phyloP scores from a whole-genome alignment of 1,140 invertebrate species.

The Trissolcus basalis region DNA sequence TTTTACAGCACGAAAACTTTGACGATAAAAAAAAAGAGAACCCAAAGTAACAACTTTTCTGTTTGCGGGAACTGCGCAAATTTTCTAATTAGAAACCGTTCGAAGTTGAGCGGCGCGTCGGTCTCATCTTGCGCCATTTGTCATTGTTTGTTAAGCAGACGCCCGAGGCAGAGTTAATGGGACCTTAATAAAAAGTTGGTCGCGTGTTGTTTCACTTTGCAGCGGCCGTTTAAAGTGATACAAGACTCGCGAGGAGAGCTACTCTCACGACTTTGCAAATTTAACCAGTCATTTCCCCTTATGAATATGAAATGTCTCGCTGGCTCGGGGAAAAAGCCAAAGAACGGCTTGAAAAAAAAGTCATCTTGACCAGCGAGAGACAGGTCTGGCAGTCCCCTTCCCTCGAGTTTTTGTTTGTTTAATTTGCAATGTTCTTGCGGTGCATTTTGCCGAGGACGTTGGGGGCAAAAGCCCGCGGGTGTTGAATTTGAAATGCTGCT shows the following conservation, averaged over 20 bases:
- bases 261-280: slow-evolving; percentile 36
- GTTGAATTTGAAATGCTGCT: no score
- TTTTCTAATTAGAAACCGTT: not conserved
- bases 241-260: slow-evolving; percentile 29
- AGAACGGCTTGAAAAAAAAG: slow-evolving; percentile 11
- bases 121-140: not conserved
- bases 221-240: slow-evolving; percentile 18
- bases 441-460: no score
- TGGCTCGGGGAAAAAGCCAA: slow-evolving; percentile 44
- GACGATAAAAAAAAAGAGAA: no score
- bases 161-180: slow-evolving; percentile 1
- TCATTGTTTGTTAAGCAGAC: slow-evolving; percentile 11
- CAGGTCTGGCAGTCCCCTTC: not conserved
- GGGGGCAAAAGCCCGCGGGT: no score
- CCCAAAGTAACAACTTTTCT: not conserved
- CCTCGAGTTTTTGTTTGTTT: no score
- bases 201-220: slow-evolving; percentile 39
- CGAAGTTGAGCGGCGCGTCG: not conserved
- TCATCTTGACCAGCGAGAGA: slow-evolving; percentile 18
- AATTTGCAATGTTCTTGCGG: no score
- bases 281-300: slow-evolving; percentile 39
- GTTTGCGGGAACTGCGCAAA: no score
- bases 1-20: no score
- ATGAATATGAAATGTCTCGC: slow-evolving; percentile 37
- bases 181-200: slow-evolving; percentile 31